phyloP scores from a whole-genome alignment of 2,888 invertebrate species.

The Acleris emargana region DNA sequence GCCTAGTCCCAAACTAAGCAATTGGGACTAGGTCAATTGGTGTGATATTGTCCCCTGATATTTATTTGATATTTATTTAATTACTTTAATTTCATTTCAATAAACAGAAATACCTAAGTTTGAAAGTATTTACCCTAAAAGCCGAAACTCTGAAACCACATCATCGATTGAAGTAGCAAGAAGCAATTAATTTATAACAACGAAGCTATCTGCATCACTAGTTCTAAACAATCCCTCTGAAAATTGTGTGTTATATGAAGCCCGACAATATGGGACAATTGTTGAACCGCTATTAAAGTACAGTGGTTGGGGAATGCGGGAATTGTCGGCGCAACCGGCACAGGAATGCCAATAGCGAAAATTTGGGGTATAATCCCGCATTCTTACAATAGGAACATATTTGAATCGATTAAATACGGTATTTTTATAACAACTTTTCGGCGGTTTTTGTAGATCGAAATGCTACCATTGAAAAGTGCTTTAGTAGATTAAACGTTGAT shows the following conservation, averaged over 20 bases:
- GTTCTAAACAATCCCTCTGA: slow-evolving; percentile 11
- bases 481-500: no score
- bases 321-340: background rate
- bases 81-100: no score
- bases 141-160: background rate
- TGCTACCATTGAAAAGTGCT: no score
- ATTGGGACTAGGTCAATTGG: no score
- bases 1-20: no score
- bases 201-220: slow-evolving; percentile 4
- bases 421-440: background rate
- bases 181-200: background rate
- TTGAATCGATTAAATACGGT: slow-evolving; percentile 10
- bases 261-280: slow-evolving; percentile 2
- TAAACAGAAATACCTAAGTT: no score
- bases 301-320: slow-evolving; percentile 13
- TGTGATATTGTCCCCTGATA: no score
- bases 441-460: background rate
- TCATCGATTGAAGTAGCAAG: background rate
- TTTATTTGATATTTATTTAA: no score
- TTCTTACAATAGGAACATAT: slow-evolving; percentile 4
- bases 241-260: background rate
- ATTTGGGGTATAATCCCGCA: slow-evolving; percentile 10
- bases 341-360: slow-evolving; percentile 14
- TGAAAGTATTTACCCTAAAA: background rate
- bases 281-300: background rate